Evolutionary conservation across 1,140 invertebrate genomes (phyloP).

Genomic region (Heterodera schachtii): DNA sequence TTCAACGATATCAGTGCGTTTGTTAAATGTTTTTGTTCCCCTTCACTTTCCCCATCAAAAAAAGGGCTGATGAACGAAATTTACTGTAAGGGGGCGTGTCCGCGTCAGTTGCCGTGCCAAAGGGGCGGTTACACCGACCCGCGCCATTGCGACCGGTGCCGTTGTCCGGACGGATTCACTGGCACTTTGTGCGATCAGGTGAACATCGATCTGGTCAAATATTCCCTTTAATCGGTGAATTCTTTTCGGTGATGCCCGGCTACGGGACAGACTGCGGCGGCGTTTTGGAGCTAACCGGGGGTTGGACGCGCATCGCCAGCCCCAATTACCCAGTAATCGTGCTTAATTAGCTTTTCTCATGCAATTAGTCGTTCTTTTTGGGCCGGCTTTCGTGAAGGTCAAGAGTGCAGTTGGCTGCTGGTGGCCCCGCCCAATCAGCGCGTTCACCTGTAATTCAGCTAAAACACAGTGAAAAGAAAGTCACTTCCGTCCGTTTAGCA

Average conservation of each 20-base stretch:
- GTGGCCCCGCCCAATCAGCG: slow-evolving; percentile 55
- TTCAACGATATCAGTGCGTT: slow-evolving; percentile 60
- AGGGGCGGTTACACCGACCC: slow-evolving; percentile 64
- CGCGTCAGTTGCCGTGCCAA: slow-evolving; percentile 59
- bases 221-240: slow-evolving; percentile 19
- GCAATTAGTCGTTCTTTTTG: too few species aligned
- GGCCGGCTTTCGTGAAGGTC: slow-evolving; percentile 59
- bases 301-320: slow-evolving; percentile 53
- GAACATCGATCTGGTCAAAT: neutral
- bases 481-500: neutral
- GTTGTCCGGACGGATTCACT: slow-evolving; percentile 65
- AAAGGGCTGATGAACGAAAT: slow-evolving; percentile 62
- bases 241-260: slow-evolving; percentile 63
- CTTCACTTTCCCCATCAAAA: too few species aligned
- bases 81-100: slow-evolving; percentile 59
- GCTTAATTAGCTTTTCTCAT: too few species aligned
- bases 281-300: slow-evolving; percentile 41
- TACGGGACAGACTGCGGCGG: slow-evolving; percentile 64
- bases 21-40: neutral
- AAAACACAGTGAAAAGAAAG: neutral
- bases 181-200: slow-evolving; percentile 44
- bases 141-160: slow-evolving; percentile 59
- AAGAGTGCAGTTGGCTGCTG: slow-evolving; percentile 64
- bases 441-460: slow-evolving; percentile 47
- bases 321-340: slow-evolving; percentile 56